These are phyloP conservation scores for Rhamnusium bicolor DNA, from an alignment of 2,888 invertebrate genomes.

Conservation along the genomic window DNA sequence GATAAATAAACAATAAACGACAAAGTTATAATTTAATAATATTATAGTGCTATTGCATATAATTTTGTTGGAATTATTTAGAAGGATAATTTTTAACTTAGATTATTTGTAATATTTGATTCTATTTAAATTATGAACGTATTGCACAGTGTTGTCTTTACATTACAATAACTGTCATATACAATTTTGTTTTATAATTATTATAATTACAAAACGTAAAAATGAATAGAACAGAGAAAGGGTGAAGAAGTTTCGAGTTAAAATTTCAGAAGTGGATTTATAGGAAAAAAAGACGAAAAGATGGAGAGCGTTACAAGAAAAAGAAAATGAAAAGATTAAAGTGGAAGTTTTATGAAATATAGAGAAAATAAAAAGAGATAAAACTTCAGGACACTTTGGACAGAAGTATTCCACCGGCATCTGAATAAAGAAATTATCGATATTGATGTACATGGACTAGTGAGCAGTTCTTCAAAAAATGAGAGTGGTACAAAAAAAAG, in stretches of 20 bases:
- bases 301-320: background rate
- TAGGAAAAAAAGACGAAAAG: background rate
- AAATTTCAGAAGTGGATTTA: background rate
- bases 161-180: background rate
- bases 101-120: too few relatives aligned
- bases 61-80: too few relatives aligned
- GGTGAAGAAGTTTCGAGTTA: background rate
- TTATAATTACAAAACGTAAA: background rate
- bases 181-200: background rate
- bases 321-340: background rate
- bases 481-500: background rate
- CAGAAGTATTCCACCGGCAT: background rate
- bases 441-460: background rate
- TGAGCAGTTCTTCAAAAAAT: background rate
- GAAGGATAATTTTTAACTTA: too few relatives aligned
- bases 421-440: background rate
- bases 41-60: too few relatives aligned
- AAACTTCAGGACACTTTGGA: background rate
- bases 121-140: too few relatives aligned
- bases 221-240: background rate
- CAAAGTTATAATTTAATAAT: too few relatives aligned
- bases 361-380: background rate
- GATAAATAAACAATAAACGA: too few relatives aligned
- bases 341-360: background rate
- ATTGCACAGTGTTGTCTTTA: background rate